Conservation (phyloP, 1,140 invertebrate species). For the Octopus bimaculoides region DNA sequence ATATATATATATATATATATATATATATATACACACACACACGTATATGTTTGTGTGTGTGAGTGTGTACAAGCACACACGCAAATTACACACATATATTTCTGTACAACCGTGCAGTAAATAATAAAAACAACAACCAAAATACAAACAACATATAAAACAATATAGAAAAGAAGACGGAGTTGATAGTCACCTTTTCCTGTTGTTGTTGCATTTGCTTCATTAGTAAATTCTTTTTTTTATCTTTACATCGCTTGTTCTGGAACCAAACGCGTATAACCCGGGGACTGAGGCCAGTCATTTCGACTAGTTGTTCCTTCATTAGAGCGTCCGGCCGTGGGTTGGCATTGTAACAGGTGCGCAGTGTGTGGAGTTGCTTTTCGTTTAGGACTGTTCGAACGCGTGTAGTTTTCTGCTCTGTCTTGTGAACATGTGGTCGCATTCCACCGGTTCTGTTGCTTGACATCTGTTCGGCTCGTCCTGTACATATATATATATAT, state of each 20-base stretch:
- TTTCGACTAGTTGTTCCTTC: conserved; percentile 99
- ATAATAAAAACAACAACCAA: too few species aligned
- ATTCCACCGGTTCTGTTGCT: conserved; percentile 33
- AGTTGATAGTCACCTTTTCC: conserved; percentile 60
- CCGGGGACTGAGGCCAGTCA: conserved; percentile 92
- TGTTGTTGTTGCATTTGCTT: conserved; percentile 97
- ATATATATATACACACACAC: too few species aligned
- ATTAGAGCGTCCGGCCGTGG: conserved; percentile 96
- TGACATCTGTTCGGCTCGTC: conserved; percentile 38
- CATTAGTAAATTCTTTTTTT: conserved; percentile 94
- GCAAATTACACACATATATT: too few species aligned
- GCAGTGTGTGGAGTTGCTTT: conserved; percentile 93
- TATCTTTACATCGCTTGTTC: conserved; percentile 99
- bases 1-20: neutral
- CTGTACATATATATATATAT: conserved; percentile 21
- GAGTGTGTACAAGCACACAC: too few species aligned
- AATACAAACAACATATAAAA: neutral
- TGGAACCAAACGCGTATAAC: conserved; percentile 98
- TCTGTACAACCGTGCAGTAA: too few species aligned
- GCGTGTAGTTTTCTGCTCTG: conserved; percentile 80
- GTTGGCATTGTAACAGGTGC: conserved; percentile 91
- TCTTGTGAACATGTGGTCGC: conserved; percentile 37
- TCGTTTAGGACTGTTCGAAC: conserved; percentile 98
- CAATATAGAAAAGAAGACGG: neutral
- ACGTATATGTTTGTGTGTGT: too few species aligned